Evolutionary conservation across 2,888 invertebrate genomes (phyloP).

Genomic region (Lasioglossum oenotherae): DNA sequence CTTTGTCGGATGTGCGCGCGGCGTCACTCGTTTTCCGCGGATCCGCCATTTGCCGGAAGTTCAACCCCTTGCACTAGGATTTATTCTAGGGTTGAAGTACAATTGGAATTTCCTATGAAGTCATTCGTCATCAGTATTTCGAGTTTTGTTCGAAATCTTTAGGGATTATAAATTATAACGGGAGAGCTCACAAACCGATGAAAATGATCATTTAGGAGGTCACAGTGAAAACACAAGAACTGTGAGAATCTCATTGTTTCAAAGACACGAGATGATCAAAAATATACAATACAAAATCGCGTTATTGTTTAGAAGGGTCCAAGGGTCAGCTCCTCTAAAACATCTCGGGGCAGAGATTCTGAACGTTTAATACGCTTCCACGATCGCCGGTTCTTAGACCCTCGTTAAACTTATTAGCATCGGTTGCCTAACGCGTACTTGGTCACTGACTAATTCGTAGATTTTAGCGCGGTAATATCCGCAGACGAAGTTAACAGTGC

Average conservation of each 20-base stretch:
- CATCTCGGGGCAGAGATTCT: not conserved
- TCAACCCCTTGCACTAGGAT: not conserved
- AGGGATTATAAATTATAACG: no score
- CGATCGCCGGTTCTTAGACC: not conserved
- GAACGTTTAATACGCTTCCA: not conserved
- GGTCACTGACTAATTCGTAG: not conserved
- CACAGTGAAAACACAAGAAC: no score
- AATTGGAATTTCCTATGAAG: not conserved
- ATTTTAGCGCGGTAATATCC: not conserved
- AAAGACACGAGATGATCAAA: not conserved
- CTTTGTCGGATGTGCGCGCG: not conserved
- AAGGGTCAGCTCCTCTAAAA: not conserved
- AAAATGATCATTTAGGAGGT: no score
- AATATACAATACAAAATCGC: not conserved
- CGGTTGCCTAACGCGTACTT: not conserved
- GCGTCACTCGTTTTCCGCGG: not conserved
- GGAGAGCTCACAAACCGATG: no score
- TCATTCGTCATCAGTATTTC: no score
- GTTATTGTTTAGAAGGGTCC: not conserved
- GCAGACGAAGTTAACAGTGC: not conserved
- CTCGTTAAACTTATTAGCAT: constrained; percentile 25
- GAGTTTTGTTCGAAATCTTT: no score
- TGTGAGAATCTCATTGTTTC: not conserved
- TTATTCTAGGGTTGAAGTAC: not conserved
- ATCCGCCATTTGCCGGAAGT: not conserved